Percentiles rank a stretch among this genome's conserved stretches.
phyloP scores from a whole-genome alignment of 37 sponge, comb jelly and placozoan genomes.

The Crambe crambe region DNA sequence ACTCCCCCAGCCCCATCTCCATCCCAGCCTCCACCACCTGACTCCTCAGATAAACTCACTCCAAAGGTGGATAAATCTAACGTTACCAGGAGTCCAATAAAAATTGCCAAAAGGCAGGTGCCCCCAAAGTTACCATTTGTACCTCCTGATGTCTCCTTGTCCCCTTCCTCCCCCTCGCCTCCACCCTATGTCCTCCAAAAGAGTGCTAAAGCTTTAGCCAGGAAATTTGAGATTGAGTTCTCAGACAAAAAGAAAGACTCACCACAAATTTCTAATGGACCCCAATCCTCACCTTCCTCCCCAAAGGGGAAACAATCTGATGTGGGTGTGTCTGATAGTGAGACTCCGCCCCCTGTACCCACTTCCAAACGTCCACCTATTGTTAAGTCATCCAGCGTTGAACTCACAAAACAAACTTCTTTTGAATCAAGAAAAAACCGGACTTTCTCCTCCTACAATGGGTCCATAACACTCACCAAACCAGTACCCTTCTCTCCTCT shows the following conservation, averaged over 20 bases:
- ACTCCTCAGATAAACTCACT: neutral
- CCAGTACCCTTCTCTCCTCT: neutral
- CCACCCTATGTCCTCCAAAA: neutral
- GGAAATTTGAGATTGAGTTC: neutral
- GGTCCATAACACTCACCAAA: neutral
- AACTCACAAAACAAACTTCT: neutral
- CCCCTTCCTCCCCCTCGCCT: neutral
- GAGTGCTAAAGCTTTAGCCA: neutral
- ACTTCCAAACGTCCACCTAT: neutral
- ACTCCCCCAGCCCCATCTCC: too few relatives aligned
- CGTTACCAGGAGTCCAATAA: neutral
- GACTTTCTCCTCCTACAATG: neutral
- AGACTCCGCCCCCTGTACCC: slow-evolving; percentile 3
- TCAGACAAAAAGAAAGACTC: neutral
- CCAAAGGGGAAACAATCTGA: neutral
- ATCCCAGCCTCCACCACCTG: neutral
- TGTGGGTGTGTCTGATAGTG: neutral
- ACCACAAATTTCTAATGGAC: neutral
- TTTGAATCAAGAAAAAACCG: neutral
- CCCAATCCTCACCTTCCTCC: neutral
- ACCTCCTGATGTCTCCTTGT: neutral
- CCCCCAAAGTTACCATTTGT: neutral
- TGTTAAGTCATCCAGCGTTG: neutral
- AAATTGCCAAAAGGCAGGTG: neutral
- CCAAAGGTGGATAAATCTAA: neutral